phyloP scores from a whole-genome alignment of 2,888 invertebrate genomes.

The Abrostola triplasia region DNA sequence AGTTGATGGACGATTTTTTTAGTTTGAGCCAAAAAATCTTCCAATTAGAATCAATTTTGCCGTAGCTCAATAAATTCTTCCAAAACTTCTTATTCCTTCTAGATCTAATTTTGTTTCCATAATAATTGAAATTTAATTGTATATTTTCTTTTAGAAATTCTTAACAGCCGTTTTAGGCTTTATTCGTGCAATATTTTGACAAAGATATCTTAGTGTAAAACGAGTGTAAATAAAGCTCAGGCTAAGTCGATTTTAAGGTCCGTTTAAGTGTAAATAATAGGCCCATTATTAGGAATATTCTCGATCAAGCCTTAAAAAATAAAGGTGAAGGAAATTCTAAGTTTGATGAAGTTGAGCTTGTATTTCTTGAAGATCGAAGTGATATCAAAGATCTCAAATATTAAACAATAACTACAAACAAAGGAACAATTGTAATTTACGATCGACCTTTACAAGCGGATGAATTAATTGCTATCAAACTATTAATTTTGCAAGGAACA shows the following conservation, averaged over 20 bases:
- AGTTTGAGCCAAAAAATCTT: constrained; percentile 59
- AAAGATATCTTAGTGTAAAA: constrained; percentile 52
- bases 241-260: constrained; percentile 39
- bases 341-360: constrained; percentile 12
- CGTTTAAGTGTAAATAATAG: constrained; percentile 49
- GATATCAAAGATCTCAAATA: constrained; percentile 43
- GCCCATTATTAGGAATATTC: constrained; percentile 39
- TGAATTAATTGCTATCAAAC: constrained; percentile 57
- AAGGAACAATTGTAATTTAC: constrained; percentile 52
- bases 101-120: constrained; percentile 9
- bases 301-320: constrained; percentile 21
- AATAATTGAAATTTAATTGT: constrained; percentile 7
- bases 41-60: constrained; percentile 63
- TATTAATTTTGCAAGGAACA: constrained; percentile 56
- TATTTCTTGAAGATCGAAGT: constrained; percentile 19
- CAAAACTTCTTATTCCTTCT: constrained; percentile 33
- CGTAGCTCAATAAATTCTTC: constrained; percentile 53
- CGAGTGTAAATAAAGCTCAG: constrained; percentile 53
- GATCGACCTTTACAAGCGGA: constrained; percentile 58
- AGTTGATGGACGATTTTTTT: constrained; percentile 47
- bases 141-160: constrained; percentile 14
- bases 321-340: constrained; percentile 10
- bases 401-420: constrained; percentile 49
- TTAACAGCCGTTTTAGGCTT: constrained; percentile 37
- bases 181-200: constrained; percentile 61